Conservation (phyloP, 2,797 vertebrate genomes). For the Lerista edwardsae region DNA sequence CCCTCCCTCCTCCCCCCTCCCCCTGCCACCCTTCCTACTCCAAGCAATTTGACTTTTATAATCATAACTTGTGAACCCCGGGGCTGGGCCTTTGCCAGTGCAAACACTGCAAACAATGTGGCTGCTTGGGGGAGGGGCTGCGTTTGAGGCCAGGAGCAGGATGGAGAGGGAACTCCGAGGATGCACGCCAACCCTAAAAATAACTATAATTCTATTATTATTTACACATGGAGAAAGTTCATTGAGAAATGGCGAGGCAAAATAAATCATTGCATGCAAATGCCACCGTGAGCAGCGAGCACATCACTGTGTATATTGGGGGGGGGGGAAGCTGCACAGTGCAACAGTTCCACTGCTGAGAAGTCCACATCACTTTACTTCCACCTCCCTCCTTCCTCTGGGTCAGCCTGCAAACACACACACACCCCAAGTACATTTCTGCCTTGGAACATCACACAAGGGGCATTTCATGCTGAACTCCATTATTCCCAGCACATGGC, state of each 20-base stretch:
- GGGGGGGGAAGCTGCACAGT: not conserved
- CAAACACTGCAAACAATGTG: constrained; percentile 73
- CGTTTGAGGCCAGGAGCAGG: not conserved
- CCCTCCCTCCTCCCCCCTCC: not conserved
- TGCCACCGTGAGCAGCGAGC: not conserved
- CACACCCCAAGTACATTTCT: too few relatives aligned
- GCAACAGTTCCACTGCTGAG: too few relatives aligned
- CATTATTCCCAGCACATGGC: too few relatives aligned
- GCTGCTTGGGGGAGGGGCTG: constrained; percentile 54
- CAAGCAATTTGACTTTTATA: constrained; percentile 73
- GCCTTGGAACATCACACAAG: not conserved
- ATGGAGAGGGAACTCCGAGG: constrained; percentile 57
- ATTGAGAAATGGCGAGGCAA: constrained; percentile 63
- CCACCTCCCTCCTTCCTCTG: too few relatives aligned
- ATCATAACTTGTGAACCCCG: constrained; percentile 71
- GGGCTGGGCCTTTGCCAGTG: constrained; percentile 62
- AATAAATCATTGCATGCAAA: constrained; percentile 31
- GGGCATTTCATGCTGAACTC: too few relatives aligned
- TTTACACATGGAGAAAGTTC: constrained; percentile 72
- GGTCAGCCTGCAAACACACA: too few relatives aligned
- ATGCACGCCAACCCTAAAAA: constrained; percentile 66
- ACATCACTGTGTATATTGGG: not conserved
- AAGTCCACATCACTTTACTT: too few relatives aligned
- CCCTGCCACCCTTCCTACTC: constrained; percentile 33
- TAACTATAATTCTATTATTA: constrained; percentile 65